These are phyloP conservation scores for Ciconia maguari DNA, from an alignment of 2,113 vertebrate genomes.

Conservation along the genomic window DNA sequence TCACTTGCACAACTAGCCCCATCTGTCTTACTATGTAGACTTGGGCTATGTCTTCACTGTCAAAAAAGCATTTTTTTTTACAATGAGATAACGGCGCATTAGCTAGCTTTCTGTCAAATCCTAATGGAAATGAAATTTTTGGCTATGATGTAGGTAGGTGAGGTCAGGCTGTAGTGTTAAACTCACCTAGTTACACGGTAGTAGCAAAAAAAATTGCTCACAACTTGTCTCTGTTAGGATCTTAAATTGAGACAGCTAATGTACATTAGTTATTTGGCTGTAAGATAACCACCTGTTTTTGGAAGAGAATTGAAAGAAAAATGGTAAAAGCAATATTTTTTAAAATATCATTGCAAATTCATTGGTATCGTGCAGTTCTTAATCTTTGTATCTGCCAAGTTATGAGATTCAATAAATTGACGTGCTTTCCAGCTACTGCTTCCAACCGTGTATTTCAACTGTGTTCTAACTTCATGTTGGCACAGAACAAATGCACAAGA, in stretches of 20 bases:
- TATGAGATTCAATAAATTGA: background rate
- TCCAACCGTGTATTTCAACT: background rate
- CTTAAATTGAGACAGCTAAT: background rate
- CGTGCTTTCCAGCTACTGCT: background rate
- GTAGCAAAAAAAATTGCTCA: background rate
- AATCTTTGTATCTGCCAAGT: background rate
- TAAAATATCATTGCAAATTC: background rate
- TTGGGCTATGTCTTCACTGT: background rate
- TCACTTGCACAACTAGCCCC: background rate
- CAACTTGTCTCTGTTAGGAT: background rate
- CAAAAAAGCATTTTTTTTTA: background rate
- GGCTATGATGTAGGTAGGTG: background rate
- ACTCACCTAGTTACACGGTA: background rate
- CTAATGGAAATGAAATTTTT: background rate
- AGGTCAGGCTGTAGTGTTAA: background rate
- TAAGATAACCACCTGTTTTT: background rate
- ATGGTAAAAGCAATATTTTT: background rate
- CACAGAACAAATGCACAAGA: background rate
- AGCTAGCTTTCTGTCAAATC: background rate
- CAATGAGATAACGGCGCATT: background rate
- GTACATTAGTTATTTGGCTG: background rate
- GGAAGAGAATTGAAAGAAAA: background rate
- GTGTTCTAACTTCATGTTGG: background rate
- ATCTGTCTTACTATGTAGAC: slow-evolving; percentile 11
- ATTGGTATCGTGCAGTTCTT: background rate